Evolutionary conservation across 2,113 vertebrate species (phyloP), one percentile per base, ranked within the genome.

Genomic region (Pyrgilauda ruficollis): DNA sequence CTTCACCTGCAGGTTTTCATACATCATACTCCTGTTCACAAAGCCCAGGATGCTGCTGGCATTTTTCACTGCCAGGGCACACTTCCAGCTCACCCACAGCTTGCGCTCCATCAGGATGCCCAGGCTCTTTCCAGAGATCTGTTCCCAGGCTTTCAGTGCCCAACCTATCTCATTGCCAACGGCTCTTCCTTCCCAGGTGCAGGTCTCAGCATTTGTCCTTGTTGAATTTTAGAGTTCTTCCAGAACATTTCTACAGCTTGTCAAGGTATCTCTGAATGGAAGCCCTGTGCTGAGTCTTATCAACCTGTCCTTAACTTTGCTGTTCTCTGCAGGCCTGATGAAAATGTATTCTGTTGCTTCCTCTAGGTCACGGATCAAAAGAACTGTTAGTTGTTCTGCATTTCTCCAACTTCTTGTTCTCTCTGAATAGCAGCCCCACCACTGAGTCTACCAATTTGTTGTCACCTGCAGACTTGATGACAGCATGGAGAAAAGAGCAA

Each of bases 21-120:
- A 31, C 4, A 47, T 47, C 26, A 43, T 22, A 7, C 8, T 74
- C n/a, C 10, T 68, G 15, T 64, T 92, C 53, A 61, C 31, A 82
- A 35, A 69, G 31, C 14, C 23, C 17, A 55, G 50, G 23, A 62
- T 49, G 16, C 66, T 59, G 73, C 3, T 78, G 61, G 35, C 37
- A 3, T 2, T 8, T 53, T 56, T 67, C 15, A 20, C 35, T 66
- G 37, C 15, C 33, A 79, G 37, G 47, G 66, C 69, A 79, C 14
- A 8, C 5, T 56, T 84, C 47, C 35, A 84, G 62, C 41, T 58
- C 19, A 39, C 0, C 0, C 1, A 7, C 46, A 81, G 59, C n/a
- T 58, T 92, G 83, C n/a, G 41, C 26, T 86, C 37, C 50, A 35
- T 30, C 44, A 84, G 63, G 58, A 73, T 2, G 9, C 24, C 11